Conservation (phyloP, 2,888 invertebrate species). For the Cremastinae sp. region DNA sequence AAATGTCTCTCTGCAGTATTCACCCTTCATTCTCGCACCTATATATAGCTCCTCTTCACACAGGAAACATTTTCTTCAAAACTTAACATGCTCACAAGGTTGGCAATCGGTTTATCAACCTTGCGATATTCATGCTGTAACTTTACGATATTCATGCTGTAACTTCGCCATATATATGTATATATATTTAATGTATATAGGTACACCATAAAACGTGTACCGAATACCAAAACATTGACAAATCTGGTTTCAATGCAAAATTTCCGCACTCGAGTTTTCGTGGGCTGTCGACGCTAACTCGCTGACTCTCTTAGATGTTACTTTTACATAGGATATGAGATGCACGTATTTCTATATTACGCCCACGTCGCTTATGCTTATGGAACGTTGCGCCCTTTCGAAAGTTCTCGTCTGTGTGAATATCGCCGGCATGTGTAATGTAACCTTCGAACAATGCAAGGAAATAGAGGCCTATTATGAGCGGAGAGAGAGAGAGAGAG, state of each 20-base stretch:
- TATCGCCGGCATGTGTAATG: slow-evolving; percentile 63
- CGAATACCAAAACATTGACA: slow-evolving; percentile 16
- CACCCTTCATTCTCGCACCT: too few relatives aligned
- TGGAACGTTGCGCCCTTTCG: slow-evolving; percentile 24
- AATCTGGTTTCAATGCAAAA: slow-evolving; percentile 5
- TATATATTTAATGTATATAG: too few relatives aligned
- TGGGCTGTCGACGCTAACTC: background rate
- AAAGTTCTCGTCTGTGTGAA: slow-evolving; percentile 28
- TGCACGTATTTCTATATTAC: slow-evolving; percentile 3
- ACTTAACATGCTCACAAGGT: background rate
- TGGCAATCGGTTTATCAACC: slow-evolving; percentile 27
- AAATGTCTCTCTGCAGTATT: too few relatives aligned
- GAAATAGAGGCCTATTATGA: slow-evolving; percentile 76
- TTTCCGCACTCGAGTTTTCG: slow-evolving; percentile 15
- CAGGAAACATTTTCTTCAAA: slow-evolving; percentile 7
- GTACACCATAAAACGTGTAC: slow-evolving; percentile 26
- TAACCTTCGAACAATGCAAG: slow-evolving; percentile 76
- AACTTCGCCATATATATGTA: background rate
- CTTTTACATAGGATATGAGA: background rate
- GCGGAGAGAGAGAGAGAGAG: slow-evolving; percentile 67
- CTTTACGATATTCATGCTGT: slow-evolving; percentile 34
- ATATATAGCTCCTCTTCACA: background rate
- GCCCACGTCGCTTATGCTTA: background rate
- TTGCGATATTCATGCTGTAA: slow-evolving; percentile 40
- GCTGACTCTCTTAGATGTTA: background rate